A percentile compares a stretch with the other conserved stretches of the same genome.
Evolutionary conservation across 2,113 vertebrate species (phyloP).

Genomic region (Callospermophilus lateralis): DNA sequence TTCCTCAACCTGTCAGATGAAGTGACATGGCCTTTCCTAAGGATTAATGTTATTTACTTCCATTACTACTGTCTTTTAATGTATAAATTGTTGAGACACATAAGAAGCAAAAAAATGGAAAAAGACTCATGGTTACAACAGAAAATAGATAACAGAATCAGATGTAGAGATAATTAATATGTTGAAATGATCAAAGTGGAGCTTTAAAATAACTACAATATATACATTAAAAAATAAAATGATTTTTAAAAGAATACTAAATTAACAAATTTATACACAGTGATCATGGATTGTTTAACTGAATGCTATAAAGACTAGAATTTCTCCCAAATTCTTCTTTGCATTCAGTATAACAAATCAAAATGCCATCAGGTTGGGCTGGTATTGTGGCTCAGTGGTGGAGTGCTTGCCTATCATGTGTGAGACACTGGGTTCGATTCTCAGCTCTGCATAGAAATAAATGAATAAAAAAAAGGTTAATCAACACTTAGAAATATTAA

Average conservation of each 20-base stretch:
- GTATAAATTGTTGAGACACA: background rate
- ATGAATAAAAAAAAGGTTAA: too few relatives aligned
- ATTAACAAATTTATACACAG: too few relatives aligned
- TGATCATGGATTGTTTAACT: background rate
- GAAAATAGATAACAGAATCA: background rate
- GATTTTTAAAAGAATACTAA: background rate
- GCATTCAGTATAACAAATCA: background rate
- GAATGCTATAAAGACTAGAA: background rate
- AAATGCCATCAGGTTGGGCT: background rate
- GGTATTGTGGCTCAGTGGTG: too few relatives aligned
- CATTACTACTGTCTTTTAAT: background rate
- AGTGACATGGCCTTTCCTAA: background rate
- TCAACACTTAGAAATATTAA: too few relatives aligned
- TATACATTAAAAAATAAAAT: background rate
- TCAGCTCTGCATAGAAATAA: too few relatives aligned
- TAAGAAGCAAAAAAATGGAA: background rate
- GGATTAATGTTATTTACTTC: background rate
- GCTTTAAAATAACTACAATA: background rate
- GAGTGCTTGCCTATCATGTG: too few relatives aligned
- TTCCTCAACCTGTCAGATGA: constrained; percentile 5
- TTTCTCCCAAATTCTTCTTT: background rate
- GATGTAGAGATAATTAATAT: background rate
- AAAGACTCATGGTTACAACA: background rate
- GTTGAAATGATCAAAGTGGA: background rate
- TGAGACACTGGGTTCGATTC: too few relatives aligned